Evolutionary conservation across 2,113 vertebrate genomes (phyloP).

Genomic region (Rhinichthys klamathensis): DNA sequence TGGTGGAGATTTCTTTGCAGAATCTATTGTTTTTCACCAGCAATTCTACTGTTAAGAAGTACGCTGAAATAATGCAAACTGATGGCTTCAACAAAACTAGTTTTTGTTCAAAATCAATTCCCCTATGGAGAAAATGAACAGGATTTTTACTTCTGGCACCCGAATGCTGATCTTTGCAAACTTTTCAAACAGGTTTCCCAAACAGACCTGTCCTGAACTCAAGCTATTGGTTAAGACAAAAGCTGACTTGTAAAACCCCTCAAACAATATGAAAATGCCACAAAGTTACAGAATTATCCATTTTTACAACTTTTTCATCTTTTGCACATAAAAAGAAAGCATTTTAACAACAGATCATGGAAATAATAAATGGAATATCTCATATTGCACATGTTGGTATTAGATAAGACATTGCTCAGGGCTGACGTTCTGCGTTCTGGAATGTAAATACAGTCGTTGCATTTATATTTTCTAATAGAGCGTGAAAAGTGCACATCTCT

Average conservation of each 20-base stretch:
- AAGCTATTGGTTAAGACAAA: background rate
- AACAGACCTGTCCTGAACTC: background rate
- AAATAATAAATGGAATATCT: background rate
- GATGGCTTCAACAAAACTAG: too few species aligned
- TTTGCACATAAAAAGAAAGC: too few species aligned
- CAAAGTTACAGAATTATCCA: too few species aligned
- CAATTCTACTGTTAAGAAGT: too few species aligned
- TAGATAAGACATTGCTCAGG: background rate
- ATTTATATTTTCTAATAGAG: background rate
- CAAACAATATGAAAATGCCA: background rate
- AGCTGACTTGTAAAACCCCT: background rate
- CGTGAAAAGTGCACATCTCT: background rate
- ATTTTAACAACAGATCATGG: too few species aligned
- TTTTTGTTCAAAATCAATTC: too few species aligned
- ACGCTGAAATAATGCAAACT: too few species aligned
- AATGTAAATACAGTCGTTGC: background rate
- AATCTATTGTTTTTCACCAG: too few species aligned
- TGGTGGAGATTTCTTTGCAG: too few species aligned
- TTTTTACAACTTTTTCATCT: too few species aligned
- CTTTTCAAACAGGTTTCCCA: background rate
- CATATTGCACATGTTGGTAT: background rate
- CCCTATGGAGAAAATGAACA: too few species aligned
- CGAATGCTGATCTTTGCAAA: background rate
- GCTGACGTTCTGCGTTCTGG: background rate
- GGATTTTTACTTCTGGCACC: too few species aligned